Conservation (phyloP, 2,797 vertebrate species). For the Limnodromus scolopaceus region DNA sequence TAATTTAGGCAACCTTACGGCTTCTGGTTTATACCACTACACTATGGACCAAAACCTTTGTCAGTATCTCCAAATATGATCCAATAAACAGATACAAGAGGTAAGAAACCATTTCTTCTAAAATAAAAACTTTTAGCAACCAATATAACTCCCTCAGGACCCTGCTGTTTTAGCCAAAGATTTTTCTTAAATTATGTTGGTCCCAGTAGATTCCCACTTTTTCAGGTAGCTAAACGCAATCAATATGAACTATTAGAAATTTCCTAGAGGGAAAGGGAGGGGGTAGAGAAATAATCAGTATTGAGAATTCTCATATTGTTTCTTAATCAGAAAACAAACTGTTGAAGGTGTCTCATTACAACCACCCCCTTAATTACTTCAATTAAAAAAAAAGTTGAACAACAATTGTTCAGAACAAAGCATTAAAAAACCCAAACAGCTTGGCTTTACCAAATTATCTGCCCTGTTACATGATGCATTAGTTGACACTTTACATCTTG, state of each 20-base stretch:
- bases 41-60: background rate
- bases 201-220: background rate
- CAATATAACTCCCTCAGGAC: background rate
- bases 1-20: background rate
- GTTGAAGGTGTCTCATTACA: background rate
- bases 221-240: background rate
- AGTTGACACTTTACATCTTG: background rate
- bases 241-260: background rate
- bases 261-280: background rate
- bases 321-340: background rate
- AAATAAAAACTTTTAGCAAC: background rate
- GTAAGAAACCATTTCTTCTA: background rate
- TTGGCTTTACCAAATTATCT: conserved; percentile 13
- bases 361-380: background rate
- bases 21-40: background rate
- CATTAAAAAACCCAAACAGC: background rate
- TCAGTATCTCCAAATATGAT: background rate
- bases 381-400: background rate
- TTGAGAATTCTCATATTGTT: background rate
- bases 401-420: background rate
- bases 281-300: background rate
- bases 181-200: background rate
- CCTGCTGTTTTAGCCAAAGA: background rate
- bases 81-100: background rate
- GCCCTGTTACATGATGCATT: background rate